Percentiles rank a stretch among this genome's conserved stretches.
phyloP scores from a whole-genome alignment of 2,797 vertebrate species.

The Hylomyscus alleni region DNA sequence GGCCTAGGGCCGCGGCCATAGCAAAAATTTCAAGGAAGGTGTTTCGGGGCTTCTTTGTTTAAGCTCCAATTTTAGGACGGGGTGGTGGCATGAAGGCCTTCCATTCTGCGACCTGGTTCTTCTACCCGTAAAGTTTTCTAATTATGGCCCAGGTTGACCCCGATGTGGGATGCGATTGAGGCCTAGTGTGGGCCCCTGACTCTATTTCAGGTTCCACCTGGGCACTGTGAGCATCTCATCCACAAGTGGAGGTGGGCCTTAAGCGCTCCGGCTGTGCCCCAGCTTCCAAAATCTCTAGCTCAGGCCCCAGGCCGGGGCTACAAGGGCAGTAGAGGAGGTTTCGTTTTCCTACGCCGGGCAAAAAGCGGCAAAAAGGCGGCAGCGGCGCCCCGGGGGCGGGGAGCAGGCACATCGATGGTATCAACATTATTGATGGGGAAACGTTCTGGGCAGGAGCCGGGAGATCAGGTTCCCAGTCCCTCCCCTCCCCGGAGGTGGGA shows the following conservation, averaged over 20 bases:
- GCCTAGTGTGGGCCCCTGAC: conserved; percentile 54
- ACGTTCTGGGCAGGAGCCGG: conserved; percentile 28
- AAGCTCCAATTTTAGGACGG: neutral
- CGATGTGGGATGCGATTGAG: conserved; percentile 2
- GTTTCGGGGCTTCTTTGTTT: neutral
- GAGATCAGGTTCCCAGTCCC: conserved; percentile 80
- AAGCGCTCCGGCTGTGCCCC: neutral
- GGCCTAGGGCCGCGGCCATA: conserved; percentile 8
- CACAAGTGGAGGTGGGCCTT: neutral
- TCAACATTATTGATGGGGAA: conserved; percentile 80
- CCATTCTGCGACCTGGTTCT: conserved; percentile 22
- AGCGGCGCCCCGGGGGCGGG: conserved; percentile 47
- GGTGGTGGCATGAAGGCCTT: neutral
- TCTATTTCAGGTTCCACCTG: neutral
- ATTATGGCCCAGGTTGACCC: conserved; percentile 46
- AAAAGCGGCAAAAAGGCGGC: conserved; percentile 64
- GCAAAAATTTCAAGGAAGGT: neutral
- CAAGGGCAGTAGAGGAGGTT: conserved; percentile 63
- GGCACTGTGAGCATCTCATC: neutral
- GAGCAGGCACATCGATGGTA: conserved; percentile 66
- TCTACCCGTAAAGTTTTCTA: neutral
- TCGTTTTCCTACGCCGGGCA: conserved; percentile 72
- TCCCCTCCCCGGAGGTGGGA: conserved; percentile 76
- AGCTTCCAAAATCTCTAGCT: neutral
- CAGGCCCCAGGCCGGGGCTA: neutral